phyloP scores from a whole-genome alignment of 2,113 vertebrate species.

The Peucedramus taeniatus region DNA sequence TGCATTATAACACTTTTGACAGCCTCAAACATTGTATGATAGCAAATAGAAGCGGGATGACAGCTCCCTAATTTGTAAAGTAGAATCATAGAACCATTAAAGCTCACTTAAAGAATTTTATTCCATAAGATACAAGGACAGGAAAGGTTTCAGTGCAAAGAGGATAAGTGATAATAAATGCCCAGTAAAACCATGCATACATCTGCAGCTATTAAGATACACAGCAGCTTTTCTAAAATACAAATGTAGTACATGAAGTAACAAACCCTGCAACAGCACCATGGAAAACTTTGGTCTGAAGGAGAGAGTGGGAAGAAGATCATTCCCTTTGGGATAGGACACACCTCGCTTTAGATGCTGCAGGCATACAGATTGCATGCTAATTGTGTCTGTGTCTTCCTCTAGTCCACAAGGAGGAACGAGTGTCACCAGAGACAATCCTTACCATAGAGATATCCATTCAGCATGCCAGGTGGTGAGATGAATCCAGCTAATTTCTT shows the following conservation, averaged over 20 bases:
- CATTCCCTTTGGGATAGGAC: background rate
- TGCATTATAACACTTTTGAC: background rate
- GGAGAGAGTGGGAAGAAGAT: background rate
- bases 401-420: background rate
- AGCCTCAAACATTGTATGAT: background rate
- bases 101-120: conserved; percentile 27
- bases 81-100: background rate
- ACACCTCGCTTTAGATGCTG: background rate
- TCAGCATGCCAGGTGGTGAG: background rate
- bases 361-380: background rate
- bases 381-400: background rate
- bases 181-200: background rate
- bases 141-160: background rate
- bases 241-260: background rate
- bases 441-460: background rate
- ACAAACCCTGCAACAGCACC: background rate
- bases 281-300: background rate
- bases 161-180: background rate
- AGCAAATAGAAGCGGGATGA: background rate
- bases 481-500: background rate
- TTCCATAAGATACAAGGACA: background rate
- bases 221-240: background rate
- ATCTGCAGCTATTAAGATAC: background rate
- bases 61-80: background rate
- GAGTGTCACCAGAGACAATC: fast-evolving